Base-by-base conservation (phyloP, 1,140 invertebrate species). In the Heliconius eleuchia region DNA sequence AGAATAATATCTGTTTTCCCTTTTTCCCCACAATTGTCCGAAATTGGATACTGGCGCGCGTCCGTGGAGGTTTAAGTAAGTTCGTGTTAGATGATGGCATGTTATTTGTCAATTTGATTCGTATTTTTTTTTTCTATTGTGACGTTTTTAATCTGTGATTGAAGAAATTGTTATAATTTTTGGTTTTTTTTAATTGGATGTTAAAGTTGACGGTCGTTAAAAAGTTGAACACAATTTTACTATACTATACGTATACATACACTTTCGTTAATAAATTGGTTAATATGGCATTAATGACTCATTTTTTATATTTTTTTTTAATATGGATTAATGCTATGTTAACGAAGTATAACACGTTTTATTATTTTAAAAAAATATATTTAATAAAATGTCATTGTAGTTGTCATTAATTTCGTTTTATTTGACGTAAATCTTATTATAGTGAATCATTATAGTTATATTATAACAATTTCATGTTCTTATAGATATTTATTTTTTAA, bases 61-160 rank as follows among this genome's bases (percentile, higher is more conserved):
- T 92, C 82, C 80, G 82, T 93, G 92, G 92, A 94, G 92, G 92
- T 89, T 85, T 94, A 83, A 94, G 92, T 94, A 93, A 94, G 92
- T 94, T 52, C 82, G 79, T 83, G 81, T 72, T 73, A 70, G 79
- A 77, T 70, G 71, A 76, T 66, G 78, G 83, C 83, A 84, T 84
- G 83, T 80, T 80, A 23, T 78, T 57, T 79, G n/a, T 74, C 27
- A 23, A n/a, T 23, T 66, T 66, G 27, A 66, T 16, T 27, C 60
- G 60, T 66, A 46, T 66, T 73, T 76, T 78, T 76, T 78, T 50
- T 77, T 76, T 73, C 50, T 76, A 71, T 71, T 84, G 80, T 83
- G 75, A 76, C 80, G 79, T 80, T 74, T 37, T 30, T 66, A 50
- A 42, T 52, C 60, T 66, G 73, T 76, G 78, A 52, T 82, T 71